Evolutionary conservation across 2,113 vertebrate genomes (phyloP), one percentile per base, ranked within the genome.

Genomic region (Vidua chalybeata): DNA sequence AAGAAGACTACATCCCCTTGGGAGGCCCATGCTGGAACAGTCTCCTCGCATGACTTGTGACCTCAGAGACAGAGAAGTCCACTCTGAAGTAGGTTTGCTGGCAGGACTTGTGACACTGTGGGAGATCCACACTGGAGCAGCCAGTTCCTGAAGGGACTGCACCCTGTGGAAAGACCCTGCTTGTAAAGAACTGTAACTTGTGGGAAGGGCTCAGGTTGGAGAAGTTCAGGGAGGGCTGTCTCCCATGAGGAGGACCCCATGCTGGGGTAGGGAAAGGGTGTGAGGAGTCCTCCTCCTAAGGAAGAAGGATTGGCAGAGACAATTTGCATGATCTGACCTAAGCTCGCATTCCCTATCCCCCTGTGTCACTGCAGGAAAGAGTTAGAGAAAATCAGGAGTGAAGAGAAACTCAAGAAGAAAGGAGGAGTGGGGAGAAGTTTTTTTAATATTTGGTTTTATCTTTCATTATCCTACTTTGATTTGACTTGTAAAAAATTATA

Each of bases 331-430:
- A 43, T 62, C 31, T 49, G 43, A 49, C 48, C 19, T 16, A 27
- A 45, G 24, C 27, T 16, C 0, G 0, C 39, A 55, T 35, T 62
- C 30, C 20, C 27, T 22, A 55, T 43, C 5, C 13, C 31, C 13
- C 31, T 15, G 27, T 20, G 37, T 21, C 63, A 55, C 20, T 63
- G 8, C 6, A 68, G 43, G 37, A 33, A 69, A 11, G 11, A 27
- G 23, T 43, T n/a, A 87, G 10, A 76, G 62, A 68, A 74, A 68
- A 67, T 37, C 35, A 48, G 48, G 41, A 62, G 31, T 33, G 61
- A 80, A 55, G 13, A 37, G 49, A 43, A 51, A 61, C 31, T 37
- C 37, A 48, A 26, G 49, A 68, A 68, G 27, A 51, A 56, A 30
- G 31, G 15, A 86, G 4, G 15, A 31, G 14, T n/a, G 11, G 8